Evolutionary conservation across 2,797 vertebrate genomes (phyloP), one percentile per base, ranked within the genome.

Genomic region (Taenioides sp.): DNA sequence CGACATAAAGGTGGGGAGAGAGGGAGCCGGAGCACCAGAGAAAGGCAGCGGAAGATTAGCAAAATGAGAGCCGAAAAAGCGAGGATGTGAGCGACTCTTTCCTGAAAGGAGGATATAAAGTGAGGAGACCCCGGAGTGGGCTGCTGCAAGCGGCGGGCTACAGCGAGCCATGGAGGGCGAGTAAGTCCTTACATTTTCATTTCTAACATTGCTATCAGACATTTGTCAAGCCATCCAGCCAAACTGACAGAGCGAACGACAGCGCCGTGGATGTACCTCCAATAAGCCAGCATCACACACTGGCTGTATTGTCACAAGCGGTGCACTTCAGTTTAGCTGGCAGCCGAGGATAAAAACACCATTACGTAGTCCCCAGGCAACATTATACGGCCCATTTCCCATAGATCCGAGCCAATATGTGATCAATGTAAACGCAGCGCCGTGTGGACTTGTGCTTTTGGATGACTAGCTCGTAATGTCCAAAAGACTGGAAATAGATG

Each of bases 151-250:
- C 92, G 89, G 91, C 92, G 91, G 91, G 93, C 91, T 90, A 91
- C 93, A 93, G 88, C 91, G 86, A 94, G 93, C 92, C 92, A 95
- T 95, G 94, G 94, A 94, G 93, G 93, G 94, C 93, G 94, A 94
- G 94, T 94, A 94, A 95, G 94, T 94, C 91, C 90, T 89, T 89
- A 84, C 89, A 90, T 94, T 93, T 91, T 88, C 84, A 89, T 89
- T 88, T 88, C 72, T 84, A 79, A 77, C 72, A 87, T 82, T 82
- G 81, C 82, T 84, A 68, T 55, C 69, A 72, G 65, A 77, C 75
- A 63, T 69, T 70, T 80, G 82, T 83, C 76, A 69, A 87, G 62
- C 74, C 80, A 76, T 84, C 71, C 71, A 68, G 73, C 72, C 72
- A 65, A 64, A 1, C 65, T 72, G 84, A 69, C 80, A 80, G 83